Evolutionary conservation across 92 coral and sea anemone genomes (phyloP).

Genomic region (Zoanthus sociatus): DNA sequence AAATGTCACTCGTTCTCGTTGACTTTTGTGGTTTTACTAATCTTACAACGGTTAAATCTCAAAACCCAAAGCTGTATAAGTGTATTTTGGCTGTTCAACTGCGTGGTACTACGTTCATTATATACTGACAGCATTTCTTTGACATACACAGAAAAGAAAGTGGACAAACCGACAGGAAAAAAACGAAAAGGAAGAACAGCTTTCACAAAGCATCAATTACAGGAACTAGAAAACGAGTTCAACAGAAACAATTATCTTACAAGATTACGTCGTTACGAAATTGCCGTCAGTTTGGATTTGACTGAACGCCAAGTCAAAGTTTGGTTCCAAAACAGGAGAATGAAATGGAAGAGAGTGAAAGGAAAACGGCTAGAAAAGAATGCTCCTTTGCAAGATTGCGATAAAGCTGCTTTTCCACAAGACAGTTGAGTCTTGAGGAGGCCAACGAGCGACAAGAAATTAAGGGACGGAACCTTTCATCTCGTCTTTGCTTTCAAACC

Average conservation of each 20-base stretch:
- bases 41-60: background rate
- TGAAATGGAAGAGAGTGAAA: slow-evolving; percentile 99
- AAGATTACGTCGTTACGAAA: slow-evolving; percentile 95
- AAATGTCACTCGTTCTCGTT: background rate
- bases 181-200: slow-evolving; percentile 98
- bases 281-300: slow-evolving; percentile 96
- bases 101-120: background rate
- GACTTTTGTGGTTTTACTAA: background rate
- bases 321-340: slow-evolving; percentile 98
- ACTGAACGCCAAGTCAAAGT: slow-evolving; percentile 99
- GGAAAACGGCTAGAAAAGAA: slow-evolving; percentile 96
- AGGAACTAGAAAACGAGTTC: slow-evolving; percentile 98
- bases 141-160: slow-evolving; percentile 61
- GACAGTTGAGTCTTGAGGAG: slow-evolving; percentile 1
- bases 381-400: slow-evolving; percentile 49
- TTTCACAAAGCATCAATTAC: slow-evolving; percentile 97
- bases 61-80: background rate
- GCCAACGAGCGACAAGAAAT: background rate
- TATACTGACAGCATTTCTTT: no score
- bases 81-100: background rate
- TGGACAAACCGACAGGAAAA: slow-evolving; percentile 81
- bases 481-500: background rate
- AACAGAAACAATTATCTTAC: slow-evolving; percentile 97
- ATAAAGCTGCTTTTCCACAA: slow-evolving; percentile 21
- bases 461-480: background rate